Conservation (phyloP, 2,888 invertebrate species). For the Cosmorhoe ocellata region DNA sequence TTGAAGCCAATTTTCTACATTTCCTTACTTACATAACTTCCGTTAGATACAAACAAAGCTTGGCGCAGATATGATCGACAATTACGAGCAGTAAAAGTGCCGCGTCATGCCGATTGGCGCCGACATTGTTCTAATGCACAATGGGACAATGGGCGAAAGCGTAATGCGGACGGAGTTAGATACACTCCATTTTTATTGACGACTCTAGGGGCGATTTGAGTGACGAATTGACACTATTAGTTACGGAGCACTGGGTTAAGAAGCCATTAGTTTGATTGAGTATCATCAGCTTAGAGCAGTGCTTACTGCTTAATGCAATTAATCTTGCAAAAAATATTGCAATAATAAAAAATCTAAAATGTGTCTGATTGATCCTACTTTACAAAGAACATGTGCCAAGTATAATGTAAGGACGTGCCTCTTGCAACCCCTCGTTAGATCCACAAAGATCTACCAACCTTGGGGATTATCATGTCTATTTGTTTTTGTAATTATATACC, state of each 20-base stretch:
- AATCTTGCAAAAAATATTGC: too few relatives aligned
- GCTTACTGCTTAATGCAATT: too few relatives aligned
- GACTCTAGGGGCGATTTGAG: neutral
- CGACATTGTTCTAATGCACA: conserved; percentile 33
- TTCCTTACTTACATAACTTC: conserved; percentile 17
- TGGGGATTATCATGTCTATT: too few relatives aligned
- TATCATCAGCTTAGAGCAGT: too few relatives aligned
- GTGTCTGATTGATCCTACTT: too few relatives aligned
- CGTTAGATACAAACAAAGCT: conserved; percentile 7
- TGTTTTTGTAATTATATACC: too few relatives aligned
- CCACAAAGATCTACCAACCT: too few relatives aligned
- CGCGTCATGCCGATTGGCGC: conserved; percentile 33
- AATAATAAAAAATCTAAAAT: too few relatives aligned
- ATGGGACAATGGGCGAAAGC: conserved; percentile 35
- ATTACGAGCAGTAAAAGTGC: conserved; percentile 36
- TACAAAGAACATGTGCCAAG: too few relatives aligned
- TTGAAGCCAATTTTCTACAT: conserved; percentile 2
- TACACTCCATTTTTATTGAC: conserved; percentile 19
- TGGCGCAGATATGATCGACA: conserved; percentile 27
- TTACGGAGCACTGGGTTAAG: neutral
- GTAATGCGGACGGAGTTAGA: conserved; percentile 17
- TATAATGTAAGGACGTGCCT: too few relatives aligned
- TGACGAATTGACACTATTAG: conserved; percentile 9
- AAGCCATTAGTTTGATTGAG: neutral
- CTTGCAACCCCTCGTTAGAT: too few relatives aligned